A percentile compares a stretch with the other conserved stretches of the same genome.
These are phyloP conservation scores for Actinia tenebrosa DNA, from an alignment of 64 coral and sea anemone genomes.

Conservation along the genomic window DNA sequence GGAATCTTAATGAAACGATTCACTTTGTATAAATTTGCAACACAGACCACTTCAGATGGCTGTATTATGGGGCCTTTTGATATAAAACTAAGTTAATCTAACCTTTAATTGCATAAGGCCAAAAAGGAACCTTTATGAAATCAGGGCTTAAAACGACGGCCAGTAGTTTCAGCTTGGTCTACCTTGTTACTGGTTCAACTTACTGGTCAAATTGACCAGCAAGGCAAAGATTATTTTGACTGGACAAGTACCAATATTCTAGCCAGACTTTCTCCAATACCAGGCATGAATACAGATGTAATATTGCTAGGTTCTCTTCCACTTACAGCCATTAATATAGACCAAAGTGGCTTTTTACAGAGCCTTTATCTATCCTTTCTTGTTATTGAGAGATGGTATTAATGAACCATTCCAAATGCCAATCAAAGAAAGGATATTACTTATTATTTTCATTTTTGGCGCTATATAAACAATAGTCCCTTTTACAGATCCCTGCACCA, in stretches of 20 bases:
- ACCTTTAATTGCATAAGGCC: too few species aligned
- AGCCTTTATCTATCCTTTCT: conserved; percentile 28
- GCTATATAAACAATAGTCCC: too few species aligned
- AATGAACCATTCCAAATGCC: conserved; percentile 23
- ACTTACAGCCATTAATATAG: conserved; percentile 3
- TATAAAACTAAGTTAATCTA: too few species aligned
- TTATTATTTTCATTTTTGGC: not conserved
- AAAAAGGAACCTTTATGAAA: too few species aligned
- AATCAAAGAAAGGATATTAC: not conserved
- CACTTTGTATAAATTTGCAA: not conserved
- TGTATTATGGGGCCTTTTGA: too few species aligned
- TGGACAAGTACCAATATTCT: not conserved
- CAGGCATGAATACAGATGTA: not conserved
- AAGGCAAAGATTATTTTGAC: too few species aligned
- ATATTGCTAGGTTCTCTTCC: conserved; percentile 40
- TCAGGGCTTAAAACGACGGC: too few species aligned
- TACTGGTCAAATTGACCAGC: too few species aligned
- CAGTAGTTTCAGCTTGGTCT: too few species aligned
- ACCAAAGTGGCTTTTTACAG: conserved; percentile 37
- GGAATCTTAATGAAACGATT: not conserved
- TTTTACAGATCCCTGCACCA: too few species aligned
- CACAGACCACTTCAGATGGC: not conserved
- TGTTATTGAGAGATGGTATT: conserved; percentile 12
- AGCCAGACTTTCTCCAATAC: too few species aligned
- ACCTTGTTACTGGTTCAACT: too few species aligned